A percentile compares a stretch with the other conserved stretches of the same genome.
phyloP scores from a whole-genome alignment of 2,113 vertebrate species.

The Morone saxatilis region DNA sequence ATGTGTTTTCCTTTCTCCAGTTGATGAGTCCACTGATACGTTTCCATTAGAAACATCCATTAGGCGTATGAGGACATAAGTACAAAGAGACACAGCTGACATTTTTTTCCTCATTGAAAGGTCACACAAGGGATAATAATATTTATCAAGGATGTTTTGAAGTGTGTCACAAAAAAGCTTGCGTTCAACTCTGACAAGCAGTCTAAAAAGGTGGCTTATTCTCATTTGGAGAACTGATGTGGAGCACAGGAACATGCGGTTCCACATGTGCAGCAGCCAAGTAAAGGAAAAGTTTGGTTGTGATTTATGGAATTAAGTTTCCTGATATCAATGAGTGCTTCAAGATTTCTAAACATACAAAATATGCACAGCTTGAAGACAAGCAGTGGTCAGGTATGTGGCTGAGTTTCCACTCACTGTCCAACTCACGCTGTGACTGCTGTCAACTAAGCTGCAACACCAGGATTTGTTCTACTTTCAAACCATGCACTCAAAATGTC shows the following conservation, averaged over 20 bases:
- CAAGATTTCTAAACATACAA: neutral
- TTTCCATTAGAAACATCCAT: neutral
- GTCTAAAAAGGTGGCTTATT: neutral
- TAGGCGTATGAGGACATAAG: neutral
- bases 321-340: neutral
- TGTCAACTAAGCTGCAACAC: no score
- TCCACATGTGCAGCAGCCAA: neutral
- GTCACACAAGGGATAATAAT: neutral
- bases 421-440: neutral
- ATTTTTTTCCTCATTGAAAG: neutral
- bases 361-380: neutral
- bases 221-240: neutral
- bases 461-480: neutral
- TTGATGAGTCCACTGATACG: no score
- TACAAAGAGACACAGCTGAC: neutral
- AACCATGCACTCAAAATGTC: neutral
- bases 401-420: neutral
- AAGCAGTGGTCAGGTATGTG: neutral
- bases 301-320: neutral
- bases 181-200: neutral
- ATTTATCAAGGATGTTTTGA: neutral
- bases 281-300: neutral
- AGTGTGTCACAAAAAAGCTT: slow-evolving; percentile 8
- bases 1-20: neutral
- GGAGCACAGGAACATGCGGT: neutral